A percentile compares a stretch with the other conserved stretches of the same genome.
These are phyloP conservation scores for Goniozus legneri DNA, from an alignment of 1,140 invertebrate genomes.

Conservation along the genomic window DNA sequence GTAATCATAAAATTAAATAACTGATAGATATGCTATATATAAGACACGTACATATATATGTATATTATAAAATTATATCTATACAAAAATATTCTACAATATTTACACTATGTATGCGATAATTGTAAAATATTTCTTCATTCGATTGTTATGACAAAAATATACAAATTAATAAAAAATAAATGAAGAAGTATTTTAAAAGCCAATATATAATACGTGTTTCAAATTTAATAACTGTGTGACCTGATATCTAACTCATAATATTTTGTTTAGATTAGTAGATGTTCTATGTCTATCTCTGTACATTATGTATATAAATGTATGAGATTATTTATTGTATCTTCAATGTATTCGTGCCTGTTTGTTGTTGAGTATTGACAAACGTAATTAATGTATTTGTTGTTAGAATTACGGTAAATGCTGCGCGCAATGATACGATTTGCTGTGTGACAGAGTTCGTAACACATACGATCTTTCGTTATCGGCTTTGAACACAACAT, in stretches of 20 bases:
- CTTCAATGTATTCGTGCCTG: slow-evolving; percentile 31
- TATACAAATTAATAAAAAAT: slow-evolving; percentile 13
- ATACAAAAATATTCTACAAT: slow-evolving; percentile 28
- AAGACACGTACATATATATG: slow-evolving; percentile 15
- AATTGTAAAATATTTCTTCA: slow-evolving; percentile 28
- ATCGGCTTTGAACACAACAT: no score
- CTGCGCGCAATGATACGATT: no score
- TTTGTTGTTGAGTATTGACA: slow-evolving; percentile 27
- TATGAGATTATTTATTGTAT: slow-evolving; percentile 4
- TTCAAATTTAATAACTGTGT: slow-evolving; percentile 33
- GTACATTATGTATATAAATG: slow-evolving; percentile 21
- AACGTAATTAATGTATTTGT: no score
- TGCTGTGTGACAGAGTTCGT: no score
- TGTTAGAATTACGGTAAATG: no score
- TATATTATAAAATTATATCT: slow-evolving; percentile 25
- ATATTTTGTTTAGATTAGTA: slow-evolving; percentile 29
- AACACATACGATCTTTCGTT: no score
- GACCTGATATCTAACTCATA: slow-evolving; percentile 35
- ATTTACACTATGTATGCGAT: slow-evolving; percentile 27
- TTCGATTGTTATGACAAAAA: slow-evolving; percentile 11
- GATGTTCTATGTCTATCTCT: slow-evolving; percentile 27
- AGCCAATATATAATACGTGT: slow-evolving; percentile 22
- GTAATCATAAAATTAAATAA: slow-evolving; percentile 10
- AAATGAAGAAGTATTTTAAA: slow-evolving; percentile 27
- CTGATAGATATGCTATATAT: no score